Base-by-base conservation (phyloP, 2,888 invertebrate species). In the Julus scanicus region DNA sequence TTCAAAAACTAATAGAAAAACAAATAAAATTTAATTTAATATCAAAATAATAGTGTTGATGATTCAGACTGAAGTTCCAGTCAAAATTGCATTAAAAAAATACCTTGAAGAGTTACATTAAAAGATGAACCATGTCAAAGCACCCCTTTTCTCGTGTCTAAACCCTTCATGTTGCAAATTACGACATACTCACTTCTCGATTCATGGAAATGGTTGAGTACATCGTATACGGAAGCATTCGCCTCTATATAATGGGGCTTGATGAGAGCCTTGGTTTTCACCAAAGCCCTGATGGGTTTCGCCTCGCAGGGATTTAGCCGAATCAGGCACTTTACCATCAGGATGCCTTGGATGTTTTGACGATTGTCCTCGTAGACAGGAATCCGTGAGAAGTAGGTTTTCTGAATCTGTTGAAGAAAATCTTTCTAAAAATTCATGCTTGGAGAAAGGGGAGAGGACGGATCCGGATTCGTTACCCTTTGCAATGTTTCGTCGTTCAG, bases 191-290 rank as follows among this genome's bases (percentile, higher is more conserved):
- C 40, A 89, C 92, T 91, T 91, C 91, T 92, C 29, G 92, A 92
- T 49, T 91, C 91, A 89, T 92, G 92, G 89, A 92, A 92, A 85
- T 91, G 89, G 89, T 92, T 92, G 20, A 92, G 90, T n/a, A 92
- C 89, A 89, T 92, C 92, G 90, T 91, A 92, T 84, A 92, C 89
- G 1, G 92, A 91, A 90, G 90, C 91, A 87, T 90, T 89, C 6
- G 90, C 90, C n/a, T 89, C 88, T 0, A 91, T 90, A 80, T 90
- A 90, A 48, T 91, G 87, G 4, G 91, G 90, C 9, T 89, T 89
- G 13, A 90, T 89, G 2, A 90, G 90, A 8, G 89, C 88, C 15
- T 89, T 84, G 71, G 90, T 90, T 15, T 90, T 88, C 1, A 92
- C 87, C 39, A 92, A 89, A 6, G 89, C 89, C 39, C 89, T 88